Base-by-base conservation (phyloP, 2,113 vertebrate species). In the Cebidichthys violaceus region DNA sequence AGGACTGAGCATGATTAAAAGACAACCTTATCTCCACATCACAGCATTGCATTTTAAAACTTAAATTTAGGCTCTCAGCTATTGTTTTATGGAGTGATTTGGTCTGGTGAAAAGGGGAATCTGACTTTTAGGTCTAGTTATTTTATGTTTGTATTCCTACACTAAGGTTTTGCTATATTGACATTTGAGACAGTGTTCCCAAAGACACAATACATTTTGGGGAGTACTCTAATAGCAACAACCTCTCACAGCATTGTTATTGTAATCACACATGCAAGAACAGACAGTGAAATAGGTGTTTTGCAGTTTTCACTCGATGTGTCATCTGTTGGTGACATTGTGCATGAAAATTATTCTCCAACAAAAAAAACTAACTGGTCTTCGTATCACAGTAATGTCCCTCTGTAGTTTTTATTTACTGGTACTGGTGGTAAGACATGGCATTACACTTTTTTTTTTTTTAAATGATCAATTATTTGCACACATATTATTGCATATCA, bases 1-100 rank as follows among this genome's bases (percentile, higher is more conserved):
- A 89, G 37, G 68, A 35, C 84, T 88, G 70, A 62, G 43, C 70
- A 84, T 76, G 68, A 78, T 88, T 86, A 86, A 54, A 66, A 73
- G 24, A 13, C 86, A 87, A 41, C n/a, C 57, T 66, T 54, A 43
- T 90, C 73, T 55, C 83, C 64, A 88, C 62, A 65, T 62, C 71
- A 75, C 79, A 77, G 10, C 29, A 10, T n/a, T 43, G 64, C 39
- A 54, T 64, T 72, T 31, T 33, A n/a, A 52, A 61, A 29, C 11
- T 7, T 79, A 18, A 39, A 20, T 20, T 14, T 15, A 35, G 14
- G 33, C 64, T 43, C 24, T 65, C 2, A 18, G 52, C 54, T 45
- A 31, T 24, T 66, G 22, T 54, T 37, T 66, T 8, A 43, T 15
- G 15, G 43, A n/a, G 24, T 52, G 18, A 60, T 22, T 35, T 6